Conservation (phyloP, 2,113 vertebrate genomes). For the Saccopteryx bilineata region DNA sequence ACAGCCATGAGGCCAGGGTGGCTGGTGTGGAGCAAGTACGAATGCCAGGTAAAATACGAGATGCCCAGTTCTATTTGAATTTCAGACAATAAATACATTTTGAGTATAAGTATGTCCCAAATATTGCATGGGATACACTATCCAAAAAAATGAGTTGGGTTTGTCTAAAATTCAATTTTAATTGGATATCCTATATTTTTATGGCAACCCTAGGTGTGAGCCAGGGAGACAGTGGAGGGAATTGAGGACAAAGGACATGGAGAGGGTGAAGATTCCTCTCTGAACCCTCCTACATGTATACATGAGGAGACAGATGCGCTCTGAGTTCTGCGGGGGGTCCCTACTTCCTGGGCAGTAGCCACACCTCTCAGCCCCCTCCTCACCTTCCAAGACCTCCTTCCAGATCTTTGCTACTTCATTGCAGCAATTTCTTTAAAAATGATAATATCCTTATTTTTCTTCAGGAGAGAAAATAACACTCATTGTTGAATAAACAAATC, state of each 20-base stretch:
- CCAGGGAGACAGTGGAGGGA: background rate
- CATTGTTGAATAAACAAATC: background rate
- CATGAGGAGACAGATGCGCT: background rate
- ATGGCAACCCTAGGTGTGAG: background rate
- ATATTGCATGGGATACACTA: background rate
- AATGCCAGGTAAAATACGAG: background rate
- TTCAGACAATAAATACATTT: background rate
- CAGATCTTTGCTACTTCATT: background rate
- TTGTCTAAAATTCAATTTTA: background rate
- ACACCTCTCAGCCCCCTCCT: background rate
- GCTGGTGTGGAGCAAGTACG: background rate
- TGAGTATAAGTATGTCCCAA: background rate
- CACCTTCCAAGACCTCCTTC: background rate
- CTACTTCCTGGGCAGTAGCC: background rate
- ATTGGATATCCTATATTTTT: background rate
- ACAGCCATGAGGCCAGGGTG: background rate
- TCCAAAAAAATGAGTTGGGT: background rate
- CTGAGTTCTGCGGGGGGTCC: background rate
- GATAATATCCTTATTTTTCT: conserved; percentile 1
- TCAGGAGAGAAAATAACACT: background rate
- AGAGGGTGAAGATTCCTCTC: background rate
- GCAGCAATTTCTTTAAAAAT: background rate
- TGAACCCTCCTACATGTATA: no score
- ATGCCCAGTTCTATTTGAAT: background rate
- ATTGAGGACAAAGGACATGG: background rate